Conservation (phyloP, 1,140 invertebrate species). For the Philotrypesis tridentata region DNA sequence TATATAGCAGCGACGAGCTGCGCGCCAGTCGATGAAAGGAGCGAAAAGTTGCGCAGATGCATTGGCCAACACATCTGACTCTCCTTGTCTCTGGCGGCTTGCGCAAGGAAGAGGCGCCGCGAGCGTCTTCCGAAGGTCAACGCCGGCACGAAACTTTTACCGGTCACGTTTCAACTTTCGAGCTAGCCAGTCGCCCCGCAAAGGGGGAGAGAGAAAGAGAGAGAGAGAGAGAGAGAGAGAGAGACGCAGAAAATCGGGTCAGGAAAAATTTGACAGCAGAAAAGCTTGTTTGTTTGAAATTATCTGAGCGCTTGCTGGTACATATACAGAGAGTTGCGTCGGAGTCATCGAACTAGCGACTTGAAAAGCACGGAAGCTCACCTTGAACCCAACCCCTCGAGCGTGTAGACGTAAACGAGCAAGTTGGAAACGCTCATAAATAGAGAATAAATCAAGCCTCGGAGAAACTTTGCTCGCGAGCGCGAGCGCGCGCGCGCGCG, state of each 20-base stretch:
- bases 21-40: background rate
- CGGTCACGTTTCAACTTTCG: conserved; percentile 33
- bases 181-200: background rate
- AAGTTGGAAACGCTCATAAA: background rate
- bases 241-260: conserved; percentile 20
- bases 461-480: background rate
- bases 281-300: too few relatives aligned
- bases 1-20: too few relatives aligned
- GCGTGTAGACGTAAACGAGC: background rate
- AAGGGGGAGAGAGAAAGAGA: background rate
- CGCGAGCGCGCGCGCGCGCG: too few relatives aligned
- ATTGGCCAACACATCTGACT: background rate
- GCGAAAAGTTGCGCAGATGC: background rate
- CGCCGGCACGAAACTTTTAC: conserved; percentile 34
- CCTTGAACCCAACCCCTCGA: background rate
- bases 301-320: too few relatives aligned
- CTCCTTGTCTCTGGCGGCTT: background rate
- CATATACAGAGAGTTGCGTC: too few relatives aligned
- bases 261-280: too few relatives aligned
- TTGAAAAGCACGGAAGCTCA: background rate
- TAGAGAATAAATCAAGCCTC: background rate
- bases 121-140: conserved; percentile 1
- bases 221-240: background rate
- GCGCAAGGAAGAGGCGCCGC: conserved; percentile 5
- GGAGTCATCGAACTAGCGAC: background rate